phyloP scores from a whole-genome alignment of 2,797 vertebrate genomes.

The Cynopterus sphinx region DNA sequence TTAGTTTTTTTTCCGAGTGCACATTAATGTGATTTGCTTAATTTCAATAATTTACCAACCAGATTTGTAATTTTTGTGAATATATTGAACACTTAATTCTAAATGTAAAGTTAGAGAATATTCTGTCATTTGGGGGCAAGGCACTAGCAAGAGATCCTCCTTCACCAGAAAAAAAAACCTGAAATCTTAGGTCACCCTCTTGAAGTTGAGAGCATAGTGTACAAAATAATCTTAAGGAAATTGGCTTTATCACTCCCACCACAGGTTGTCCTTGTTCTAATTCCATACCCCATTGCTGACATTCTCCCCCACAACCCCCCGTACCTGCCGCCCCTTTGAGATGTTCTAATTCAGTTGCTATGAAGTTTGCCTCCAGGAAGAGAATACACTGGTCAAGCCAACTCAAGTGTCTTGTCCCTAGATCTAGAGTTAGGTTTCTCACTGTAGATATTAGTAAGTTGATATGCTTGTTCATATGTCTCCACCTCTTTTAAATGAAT shows the following conservation, averaged over 20 bases:
- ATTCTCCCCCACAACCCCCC: no score
- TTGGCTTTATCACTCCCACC: not conserved
- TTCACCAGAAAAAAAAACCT: not conserved
- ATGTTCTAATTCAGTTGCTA: not conserved
- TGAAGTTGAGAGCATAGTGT: not conserved
- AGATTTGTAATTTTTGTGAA: slow-evolving; percentile 54
- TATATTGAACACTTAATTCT: slow-evolving; percentile 17
- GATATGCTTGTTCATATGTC: not conserved
- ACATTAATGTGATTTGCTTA: slow-evolving; percentile 28
- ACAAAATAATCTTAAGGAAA: not conserved
- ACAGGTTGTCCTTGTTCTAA: no score
- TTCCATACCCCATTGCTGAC: no score
- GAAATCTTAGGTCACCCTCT: not conserved
- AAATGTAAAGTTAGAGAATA: not conserved
- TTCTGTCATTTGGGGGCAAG: not conserved
- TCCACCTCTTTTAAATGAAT: not conserved
- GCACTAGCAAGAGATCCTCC: not conserved
- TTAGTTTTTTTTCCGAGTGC: slow-evolving; percentile 10
- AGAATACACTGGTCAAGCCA: not conserved
- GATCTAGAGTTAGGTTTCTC: not conserved
- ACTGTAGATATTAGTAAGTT: not conserved
- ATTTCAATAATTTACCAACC: slow-evolving; percentile 55
- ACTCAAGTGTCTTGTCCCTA: not conserved
- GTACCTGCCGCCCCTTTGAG: not conserved
- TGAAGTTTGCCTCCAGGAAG: not conserved